phyloP scores from a whole-genome alignment of 1,140 invertebrate genomes.

The Apis florea region DNA sequence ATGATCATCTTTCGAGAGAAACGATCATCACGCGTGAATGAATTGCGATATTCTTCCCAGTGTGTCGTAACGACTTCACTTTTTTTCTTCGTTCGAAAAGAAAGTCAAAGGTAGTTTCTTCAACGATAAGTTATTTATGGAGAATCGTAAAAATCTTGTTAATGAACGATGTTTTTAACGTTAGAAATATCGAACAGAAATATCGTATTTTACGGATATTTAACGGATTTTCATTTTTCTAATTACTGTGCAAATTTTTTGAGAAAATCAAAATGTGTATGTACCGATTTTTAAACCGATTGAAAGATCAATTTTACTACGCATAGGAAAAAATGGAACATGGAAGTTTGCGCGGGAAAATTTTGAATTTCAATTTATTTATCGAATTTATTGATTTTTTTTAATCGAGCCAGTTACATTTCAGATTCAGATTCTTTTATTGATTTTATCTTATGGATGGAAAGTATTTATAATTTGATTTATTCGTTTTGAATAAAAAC shows the following conservation, averaged over 20 bases:
- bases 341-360: no score
- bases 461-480: background rate
- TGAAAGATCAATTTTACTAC: no score
- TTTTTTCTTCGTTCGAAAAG: background rate
- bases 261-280: no score
- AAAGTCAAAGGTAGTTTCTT: background rate
- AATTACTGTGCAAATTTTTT: no score
- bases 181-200: no score
- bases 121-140: background rate
- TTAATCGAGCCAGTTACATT: no score
- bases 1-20: background rate
- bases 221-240: no score
- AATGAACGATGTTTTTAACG: background rate
- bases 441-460: background rate
- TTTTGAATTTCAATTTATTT: no score
- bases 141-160: background rate
- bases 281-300: no score
- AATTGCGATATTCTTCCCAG: background rate
- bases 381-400: no score
- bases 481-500: background rate
- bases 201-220: no score
- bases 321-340: no score
- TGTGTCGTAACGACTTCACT: background rate
- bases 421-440: background rate
- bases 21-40: background rate